Base-by-base conservation (phyloP, 1,140 invertebrate species). In the Venturia canescens region DNA sequence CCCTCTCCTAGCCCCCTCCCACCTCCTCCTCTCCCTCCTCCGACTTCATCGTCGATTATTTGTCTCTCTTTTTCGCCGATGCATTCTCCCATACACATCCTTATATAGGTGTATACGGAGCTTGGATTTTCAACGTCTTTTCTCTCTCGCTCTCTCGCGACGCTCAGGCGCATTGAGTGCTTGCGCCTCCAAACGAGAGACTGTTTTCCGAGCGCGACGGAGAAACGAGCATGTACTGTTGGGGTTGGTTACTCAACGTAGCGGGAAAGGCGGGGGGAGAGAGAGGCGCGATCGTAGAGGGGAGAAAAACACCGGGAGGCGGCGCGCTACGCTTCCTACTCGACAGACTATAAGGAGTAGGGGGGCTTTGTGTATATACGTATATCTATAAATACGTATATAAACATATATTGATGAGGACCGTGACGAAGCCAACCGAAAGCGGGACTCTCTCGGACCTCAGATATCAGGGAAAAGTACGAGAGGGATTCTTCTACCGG, bases 301-400 rank as follows among this genome's bases (percentile, higher is more conserved):
- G 84, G 87, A 86, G 86, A 84, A 86, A 84, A 82, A 69, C 80
- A 63, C 38, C 71, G 78, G 77, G 83, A 86, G 85, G 87, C 87
- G 87, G 86, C 85, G 86, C 85, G 87, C 87, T 84, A 84, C 79
- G 70, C 66, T 78, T 74, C 60, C 77, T n/a, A 76, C 53, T 76
- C 74, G 27, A 77, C 67, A 11, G 78, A 78, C 44, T 48, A 44
- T 21, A 57, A 34, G 70, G 63, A 63, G 75, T 70, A 79, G 63
- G 63, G 79, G 79, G 57, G 18, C 57, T 23, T 57, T 23, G 15
- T 81, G 71, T 77, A 77, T 78, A 70, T 16, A 27, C 21, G 76
- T 79, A 50, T 82, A 82, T 57, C 69, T 69, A 79, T 66, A 74
- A 57, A 60, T 44, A 44, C 38, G 38, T 4, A 71, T 67, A 80